Conservation (phyloP, 1,140 invertebrate genomes). For the Drosophila dunni region DNA sequence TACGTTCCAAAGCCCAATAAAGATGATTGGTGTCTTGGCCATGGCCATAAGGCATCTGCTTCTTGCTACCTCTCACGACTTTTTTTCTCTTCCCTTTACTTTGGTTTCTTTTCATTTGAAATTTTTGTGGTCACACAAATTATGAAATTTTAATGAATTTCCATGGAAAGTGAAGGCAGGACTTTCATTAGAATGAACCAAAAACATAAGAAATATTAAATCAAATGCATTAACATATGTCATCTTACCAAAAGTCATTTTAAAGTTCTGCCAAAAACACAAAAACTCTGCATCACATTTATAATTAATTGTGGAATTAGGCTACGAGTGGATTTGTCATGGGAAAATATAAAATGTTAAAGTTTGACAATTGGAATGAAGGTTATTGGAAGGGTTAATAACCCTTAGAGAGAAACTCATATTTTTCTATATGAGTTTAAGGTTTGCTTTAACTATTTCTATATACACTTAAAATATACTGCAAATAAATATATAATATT, state of each 20-base stretch:
- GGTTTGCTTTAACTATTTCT: not conserved
- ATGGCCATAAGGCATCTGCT: conserved; percentile 41
- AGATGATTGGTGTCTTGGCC: conserved; percentile 75
- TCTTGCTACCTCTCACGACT: conserved; percentile 16
- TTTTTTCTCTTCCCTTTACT: conserved; percentile 12
- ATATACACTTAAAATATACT: too few species aligned
- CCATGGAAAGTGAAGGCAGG: conserved; percentile 25
- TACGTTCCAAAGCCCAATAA: conserved; percentile 60
- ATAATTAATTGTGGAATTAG: conserved; percentile 11
- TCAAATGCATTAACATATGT: conserved; percentile 25
- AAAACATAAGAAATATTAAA: not conserved
- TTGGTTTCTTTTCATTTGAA: not conserved
- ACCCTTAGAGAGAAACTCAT: not conserved
- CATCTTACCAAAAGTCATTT: conserved; percentile 1
- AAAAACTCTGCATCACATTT: conserved; percentile 3
- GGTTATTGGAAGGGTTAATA: not conserved
- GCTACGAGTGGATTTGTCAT: not conserved
- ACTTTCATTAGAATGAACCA: conserved; percentile 24
- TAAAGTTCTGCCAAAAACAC: not conserved
- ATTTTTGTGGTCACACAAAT: conserved; percentile 31
- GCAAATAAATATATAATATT: too few species aligned
- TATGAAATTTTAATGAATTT: conserved; percentile 47
- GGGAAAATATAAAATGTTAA: not conserved
- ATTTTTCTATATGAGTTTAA: too few species aligned
- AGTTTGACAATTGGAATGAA: not conserved